phyloP scores from a whole-genome alignment of 2,888 invertebrate genomes.

The Sphinx pinastri region DNA sequence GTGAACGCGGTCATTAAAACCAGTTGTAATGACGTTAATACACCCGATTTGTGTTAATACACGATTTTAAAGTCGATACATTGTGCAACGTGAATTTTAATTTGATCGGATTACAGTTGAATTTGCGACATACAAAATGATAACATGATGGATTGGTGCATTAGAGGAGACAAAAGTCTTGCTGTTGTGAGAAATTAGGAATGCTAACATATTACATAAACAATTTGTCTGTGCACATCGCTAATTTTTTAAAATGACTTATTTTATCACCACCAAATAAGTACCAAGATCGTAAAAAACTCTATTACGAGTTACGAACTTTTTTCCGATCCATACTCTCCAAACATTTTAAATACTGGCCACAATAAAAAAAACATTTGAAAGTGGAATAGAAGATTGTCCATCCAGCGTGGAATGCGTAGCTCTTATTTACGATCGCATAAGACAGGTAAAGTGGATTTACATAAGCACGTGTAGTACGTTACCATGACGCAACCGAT shows the following conservation, averaged over 20 bases:
- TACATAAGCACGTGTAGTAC: slow-evolving; percentile 19
- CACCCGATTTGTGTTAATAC: background rate
- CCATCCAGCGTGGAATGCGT: slow-evolving; percentile 6
- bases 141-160: background rate
- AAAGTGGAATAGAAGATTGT: background rate
- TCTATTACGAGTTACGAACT: no score
- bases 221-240: no score
- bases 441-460: slow-evolving; percentile 4
- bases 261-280: no score
- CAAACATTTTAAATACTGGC: background rate
- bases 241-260: no score
- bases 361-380: background rate
- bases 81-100: background rate
- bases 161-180: no score
- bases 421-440: background rate
- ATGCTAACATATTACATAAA: no score
- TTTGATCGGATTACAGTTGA: background rate
- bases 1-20: background rate
- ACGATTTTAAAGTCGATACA: background rate
- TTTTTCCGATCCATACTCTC: background rate
- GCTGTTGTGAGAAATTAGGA: no score
- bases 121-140: background rate
- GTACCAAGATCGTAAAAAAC: no score
- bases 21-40: background rate
- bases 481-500: slow-evolving; percentile 9